Evolutionary conservation across 2,113 vertebrate species (phyloP), one percentile per base, ranked within the genome.

Genomic region (Alethe diademata): DNA sequence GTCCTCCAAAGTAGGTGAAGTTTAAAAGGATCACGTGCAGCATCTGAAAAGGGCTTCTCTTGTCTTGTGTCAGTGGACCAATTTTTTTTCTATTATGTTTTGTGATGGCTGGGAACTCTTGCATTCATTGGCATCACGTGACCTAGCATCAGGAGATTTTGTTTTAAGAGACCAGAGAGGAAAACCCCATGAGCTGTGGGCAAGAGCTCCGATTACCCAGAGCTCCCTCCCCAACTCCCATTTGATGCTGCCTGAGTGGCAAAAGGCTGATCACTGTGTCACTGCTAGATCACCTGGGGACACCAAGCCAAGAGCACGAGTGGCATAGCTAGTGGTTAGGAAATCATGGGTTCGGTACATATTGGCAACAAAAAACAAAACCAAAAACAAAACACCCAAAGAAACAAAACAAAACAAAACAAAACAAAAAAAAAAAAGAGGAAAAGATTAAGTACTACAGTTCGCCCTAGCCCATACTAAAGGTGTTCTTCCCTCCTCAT

Each of bases 141-240:
- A 84, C n/a, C 20, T 31, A 48, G 25, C 35, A 65, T 26, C 5
- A 5, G 40, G 38, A 83, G 28, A 72, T 47, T 66, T 69, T 67
- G 5, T 29, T 94, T 60, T 53, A 79, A 66, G 19, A 58, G 19
- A 65, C 16, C 7, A 36, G 20, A 57, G 79, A 69, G 54, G n/a
- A 67, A 91, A 86, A 80, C 14, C 22, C 0, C 2, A 18, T n/a
- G 58, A 79, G 28, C 1, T 3, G 4, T 7, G 19, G 15, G 33
- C 1, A 4, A 76, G 33, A 75, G 22, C 26, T 62, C 47, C 38
- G 16, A 28, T 8, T 2, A 1, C 16, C 23, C 78, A 53, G 48
- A 2, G 3, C 22, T 78, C 29, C 57, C 38, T 88, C 38, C 38
- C 8, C 0, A 0, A 14, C 23, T 58, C 45, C 45, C 17, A 10